phyloP scores from a whole-genome alignment of 2,888 invertebrate species.

The Habrosyne pyritoides region DNA sequence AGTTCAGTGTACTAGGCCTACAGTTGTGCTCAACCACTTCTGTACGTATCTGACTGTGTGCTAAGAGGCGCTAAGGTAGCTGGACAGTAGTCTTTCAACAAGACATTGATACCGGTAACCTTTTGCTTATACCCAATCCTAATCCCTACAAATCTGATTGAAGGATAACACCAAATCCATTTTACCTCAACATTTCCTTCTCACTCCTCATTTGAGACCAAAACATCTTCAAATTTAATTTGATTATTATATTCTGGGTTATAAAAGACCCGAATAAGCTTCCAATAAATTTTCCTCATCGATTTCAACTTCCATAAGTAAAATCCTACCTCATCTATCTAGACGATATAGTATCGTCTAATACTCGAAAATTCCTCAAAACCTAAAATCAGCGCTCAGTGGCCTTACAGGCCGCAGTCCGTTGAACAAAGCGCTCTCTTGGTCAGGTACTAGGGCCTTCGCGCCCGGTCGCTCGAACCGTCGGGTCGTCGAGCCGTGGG shows the following conservation, averaged over 20 bases:
- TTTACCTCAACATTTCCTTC: slow-evolving; percentile 13
- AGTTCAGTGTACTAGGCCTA: slow-evolving; percentile 60
- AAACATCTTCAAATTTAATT: slow-evolving; percentile 5
- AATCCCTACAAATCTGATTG: slow-evolving; percentile 11
- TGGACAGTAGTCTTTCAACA: slow-evolving; percentile 82
- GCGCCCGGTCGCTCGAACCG: slow-evolving; percentile 78
- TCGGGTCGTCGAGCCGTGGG: slow-evolving; percentile 76
- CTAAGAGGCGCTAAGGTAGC: slow-evolving; percentile 62
- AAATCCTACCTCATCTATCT: slow-evolving; percentile 10
- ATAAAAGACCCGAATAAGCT: neutral
- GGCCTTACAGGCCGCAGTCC: slow-evolving; percentile 51
- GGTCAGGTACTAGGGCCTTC: slow-evolving; percentile 81
- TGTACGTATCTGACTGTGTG: slow-evolving; percentile 70
- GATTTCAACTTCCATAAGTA: neutral
- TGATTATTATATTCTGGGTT: neutral
- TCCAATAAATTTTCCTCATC: neutral
- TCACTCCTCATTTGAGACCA: neutral
- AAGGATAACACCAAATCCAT: slow-evolving; percentile 12
- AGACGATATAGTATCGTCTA: slow-evolving; percentile 14
- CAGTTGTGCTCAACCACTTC: slow-evolving; percentile 75
- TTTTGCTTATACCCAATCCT: slow-evolving; percentile 27
- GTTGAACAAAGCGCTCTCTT: slow-evolving; percentile 63
- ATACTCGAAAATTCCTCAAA: neutral
- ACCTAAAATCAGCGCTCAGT: slow-evolving; percentile 42
- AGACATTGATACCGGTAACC: slow-evolving; percentile 77